Conservation (phyloP, 2,888 invertebrate genomes). For the Drosophila diplacantha region DNA sequence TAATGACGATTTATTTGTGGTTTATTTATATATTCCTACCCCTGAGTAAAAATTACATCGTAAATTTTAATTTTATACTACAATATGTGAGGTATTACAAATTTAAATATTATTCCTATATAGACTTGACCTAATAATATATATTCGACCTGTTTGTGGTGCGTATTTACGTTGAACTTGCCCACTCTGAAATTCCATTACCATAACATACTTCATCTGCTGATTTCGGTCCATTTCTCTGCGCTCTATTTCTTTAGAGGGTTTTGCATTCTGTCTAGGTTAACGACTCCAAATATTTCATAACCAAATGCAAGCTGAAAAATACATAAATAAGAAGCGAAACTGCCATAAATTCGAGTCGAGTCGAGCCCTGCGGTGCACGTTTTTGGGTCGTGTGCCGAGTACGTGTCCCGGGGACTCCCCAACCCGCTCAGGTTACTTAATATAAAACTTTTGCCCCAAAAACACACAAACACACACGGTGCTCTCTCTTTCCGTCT, state of each 20-base stretch:
- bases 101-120: not conserved
- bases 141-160: not conserved
- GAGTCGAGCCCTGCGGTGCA: slow-evolving; percentile 47
- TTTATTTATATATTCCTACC: not conserved
- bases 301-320: slow-evolving; percentile 32
- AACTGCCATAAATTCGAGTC: slow-evolving; percentile 42
- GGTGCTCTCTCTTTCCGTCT: not conserved
- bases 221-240: slow-evolving; percentile 23
- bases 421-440: slow-evolving; percentile 34
- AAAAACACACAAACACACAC: slow-evolving; percentile 11
- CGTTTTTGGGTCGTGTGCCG: slow-evolving; percentile 52
- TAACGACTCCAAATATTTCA: slow-evolving; percentile 33
- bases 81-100: not conserved
- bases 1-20: not conserved
- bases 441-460: slow-evolving; percentile 41
- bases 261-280: slow-evolving; percentile 32
- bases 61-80: not conserved
- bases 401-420: slow-evolving; percentile 41
- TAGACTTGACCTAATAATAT: not conserved
- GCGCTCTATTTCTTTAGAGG: slow-evolving; percentile 18
- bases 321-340: slow-evolving; percentile 45
- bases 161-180: slow-evolving; percentile 4
- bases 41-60: no score
- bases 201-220: slow-evolving; percentile 18
- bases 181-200: slow-evolving; percentile 16